phyloP scores from a whole-genome alignment of 2,113 vertebrate species.

The Zosterops japonicus region DNA sequence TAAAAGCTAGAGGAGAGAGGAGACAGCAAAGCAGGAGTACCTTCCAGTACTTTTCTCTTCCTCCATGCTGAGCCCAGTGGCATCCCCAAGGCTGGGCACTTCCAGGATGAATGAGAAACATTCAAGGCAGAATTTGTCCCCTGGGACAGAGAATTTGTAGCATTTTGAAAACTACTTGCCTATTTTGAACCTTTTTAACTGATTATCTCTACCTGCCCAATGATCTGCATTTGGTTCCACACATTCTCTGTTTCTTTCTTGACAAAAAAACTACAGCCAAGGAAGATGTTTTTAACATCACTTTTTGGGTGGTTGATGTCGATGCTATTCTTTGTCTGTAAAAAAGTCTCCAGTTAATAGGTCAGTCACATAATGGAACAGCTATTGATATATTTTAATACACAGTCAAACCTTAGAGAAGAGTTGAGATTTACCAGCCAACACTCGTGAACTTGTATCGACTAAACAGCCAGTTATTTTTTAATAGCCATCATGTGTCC shows the following conservation, averaged over 20 bases:
- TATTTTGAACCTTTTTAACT: background rate
- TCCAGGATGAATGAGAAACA: fast-evolving
- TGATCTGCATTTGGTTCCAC: background rate
- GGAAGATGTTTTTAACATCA: background rate
- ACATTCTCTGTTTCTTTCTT: background rate
- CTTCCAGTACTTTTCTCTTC: background rate
- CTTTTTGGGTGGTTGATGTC: conserved; percentile 4
- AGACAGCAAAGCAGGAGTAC: fast-evolving
- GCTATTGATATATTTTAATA: conserved; percentile 60
- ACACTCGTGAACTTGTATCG: conserved; percentile 67
- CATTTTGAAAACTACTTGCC: background rate
- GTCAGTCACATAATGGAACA: conserved; percentile 38
- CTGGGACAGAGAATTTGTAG: background rate
- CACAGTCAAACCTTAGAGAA: conserved; percentile 31
- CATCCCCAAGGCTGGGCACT: fast-evolving
- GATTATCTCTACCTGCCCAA: background rate
- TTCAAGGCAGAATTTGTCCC: background rate
- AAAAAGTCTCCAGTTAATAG: background rate
- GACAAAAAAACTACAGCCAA: background rate
- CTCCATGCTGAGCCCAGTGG: background rate
- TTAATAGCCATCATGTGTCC: conserved; percentile 44
- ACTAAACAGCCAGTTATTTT: conserved; percentile 58
- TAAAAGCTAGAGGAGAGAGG: background rate
- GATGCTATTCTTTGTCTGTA: background rate
- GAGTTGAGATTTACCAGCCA: conserved; percentile 56